Conservation (phyloP, 2,113 vertebrate genomes). For the Centropristis striata region DNA sequence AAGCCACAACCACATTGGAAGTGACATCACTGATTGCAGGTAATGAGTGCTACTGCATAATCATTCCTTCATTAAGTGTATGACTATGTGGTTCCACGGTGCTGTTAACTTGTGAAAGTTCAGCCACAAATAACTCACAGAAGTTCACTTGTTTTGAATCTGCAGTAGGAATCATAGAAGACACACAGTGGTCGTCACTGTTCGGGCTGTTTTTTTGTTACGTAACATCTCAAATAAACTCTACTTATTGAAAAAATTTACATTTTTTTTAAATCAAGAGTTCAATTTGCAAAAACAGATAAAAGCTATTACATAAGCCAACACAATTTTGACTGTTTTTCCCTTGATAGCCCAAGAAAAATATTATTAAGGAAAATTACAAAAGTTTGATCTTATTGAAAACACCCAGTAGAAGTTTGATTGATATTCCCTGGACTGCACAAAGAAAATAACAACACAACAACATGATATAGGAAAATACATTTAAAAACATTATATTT, state of each 20-base stretch:
- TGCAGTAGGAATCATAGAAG: background rate
- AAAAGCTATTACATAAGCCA: too few relatives aligned
- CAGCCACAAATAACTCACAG: conserved; percentile 22
- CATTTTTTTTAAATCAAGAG: too few relatives aligned
- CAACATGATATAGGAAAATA: too few relatives aligned
- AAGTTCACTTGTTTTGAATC: conserved; percentile 16
- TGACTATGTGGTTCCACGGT: conserved; percentile 39
- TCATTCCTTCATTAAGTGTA: conserved; percentile 65
- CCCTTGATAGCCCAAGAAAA: too few relatives aligned
- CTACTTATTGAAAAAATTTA: background rate
- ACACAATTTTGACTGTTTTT: too few relatives aligned
- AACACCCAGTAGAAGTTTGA: too few relatives aligned
- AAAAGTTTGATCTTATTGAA: too few relatives aligned
- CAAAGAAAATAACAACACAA: too few relatives aligned
- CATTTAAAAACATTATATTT: too few relatives aligned
- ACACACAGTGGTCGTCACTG: background rate
- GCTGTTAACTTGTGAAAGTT: conserved; percentile 30
- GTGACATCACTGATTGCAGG: conserved; percentile 78
- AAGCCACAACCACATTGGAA: conserved; percentile 71
- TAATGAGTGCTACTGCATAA: conserved; percentile 73
- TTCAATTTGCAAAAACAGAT: too few relatives aligned
- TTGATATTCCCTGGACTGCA: too few relatives aligned
- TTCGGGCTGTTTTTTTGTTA: background rate
- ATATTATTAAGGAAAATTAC: too few relatives aligned
- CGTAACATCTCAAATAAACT: background rate